phyloP scores from a whole-genome alignment of 2,797 vertebrate species.

The Tarsius wallacei region DNA sequence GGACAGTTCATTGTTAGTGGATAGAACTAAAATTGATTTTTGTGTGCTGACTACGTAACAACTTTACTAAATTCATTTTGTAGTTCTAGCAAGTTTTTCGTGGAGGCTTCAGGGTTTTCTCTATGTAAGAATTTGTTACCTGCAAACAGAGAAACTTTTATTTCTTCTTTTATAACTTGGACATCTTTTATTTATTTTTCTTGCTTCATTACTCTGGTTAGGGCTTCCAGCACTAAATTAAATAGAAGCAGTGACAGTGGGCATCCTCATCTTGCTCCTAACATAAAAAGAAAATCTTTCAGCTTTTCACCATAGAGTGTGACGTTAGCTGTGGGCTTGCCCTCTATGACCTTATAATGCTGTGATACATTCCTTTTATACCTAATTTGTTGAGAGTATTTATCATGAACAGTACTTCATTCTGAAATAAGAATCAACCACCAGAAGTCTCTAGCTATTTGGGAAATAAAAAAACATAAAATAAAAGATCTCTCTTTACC shows the following conservation, averaged over 20 bases:
- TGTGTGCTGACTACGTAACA: background rate
- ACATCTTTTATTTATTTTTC: background rate
- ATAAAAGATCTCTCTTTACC: background rate
- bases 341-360: background rate
- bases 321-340: background rate
- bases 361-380: background rate
- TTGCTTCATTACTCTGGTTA: background rate
- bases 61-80: background rate
- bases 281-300: background rate
- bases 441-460: slow-evolving; percentile 2
- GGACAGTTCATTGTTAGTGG: background rate
- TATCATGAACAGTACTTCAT: background rate
- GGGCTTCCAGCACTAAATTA: background rate
- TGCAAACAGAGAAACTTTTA: background rate
- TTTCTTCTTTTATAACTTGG: background rate
- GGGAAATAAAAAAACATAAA: slow-evolving; percentile 1
- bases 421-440: background rate
- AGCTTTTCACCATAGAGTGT: background rate
- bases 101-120: background rate
- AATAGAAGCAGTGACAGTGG: background rate
- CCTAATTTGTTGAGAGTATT: background rate
- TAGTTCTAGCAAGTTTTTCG: background rate
- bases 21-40: background rate
- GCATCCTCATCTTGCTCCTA: background rate
- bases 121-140: background rate